Evolutionary conservation across 2,797 vertebrate species (phyloP), one percentile per base, ranked within the genome.

Genomic region (Sebastes oblongus): DNA sequence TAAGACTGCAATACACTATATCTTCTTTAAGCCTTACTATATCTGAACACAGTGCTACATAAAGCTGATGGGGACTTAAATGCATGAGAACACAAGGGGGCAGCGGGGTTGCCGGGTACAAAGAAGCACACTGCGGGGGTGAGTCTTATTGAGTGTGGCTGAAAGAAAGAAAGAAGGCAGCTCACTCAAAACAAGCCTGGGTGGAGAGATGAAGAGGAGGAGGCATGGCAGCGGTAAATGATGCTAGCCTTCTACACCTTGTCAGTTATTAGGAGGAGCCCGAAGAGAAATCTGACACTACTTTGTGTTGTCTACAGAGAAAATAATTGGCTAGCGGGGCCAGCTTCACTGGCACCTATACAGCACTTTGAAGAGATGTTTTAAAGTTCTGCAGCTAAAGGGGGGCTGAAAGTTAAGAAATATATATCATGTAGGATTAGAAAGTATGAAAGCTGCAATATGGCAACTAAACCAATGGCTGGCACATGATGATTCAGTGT

Each of bases 241-340:
- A 93, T 93, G 86, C 91, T 87, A 72, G 88, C 92, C 81, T 75
- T 91, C 91, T 88, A 86, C 91, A 94, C 91, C 91, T 92, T 94
- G 93, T 93, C 93, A 94, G 92, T 92, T 93, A 94, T 94, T 93
- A 93, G 91, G 84, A 92, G 89, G 82, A 89, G 90, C 88, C 90
- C 88, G 92, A 89, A 83, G 88, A 94, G 91, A 90, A 91, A 93
- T 93, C 90, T 93, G 93, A 94, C 93, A 93, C 89, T 86, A 91
- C 89, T 90, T 90, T 90, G 86, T 93, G 91, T 89, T 91, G 86
- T 93, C 90, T 87, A 83, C 90, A 90, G 89, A 91, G 80, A 82
- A 91, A 92, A 92, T 94, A 94, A 94, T 93, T 94, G 93, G 91
- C 86, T 76, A 62, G 81, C 52, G 80, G 81, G 90, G 84, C 75